Base-by-base conservation (phyloP, 2,113 vertebrate species). In the Heteronetta atricapilla region DNA sequence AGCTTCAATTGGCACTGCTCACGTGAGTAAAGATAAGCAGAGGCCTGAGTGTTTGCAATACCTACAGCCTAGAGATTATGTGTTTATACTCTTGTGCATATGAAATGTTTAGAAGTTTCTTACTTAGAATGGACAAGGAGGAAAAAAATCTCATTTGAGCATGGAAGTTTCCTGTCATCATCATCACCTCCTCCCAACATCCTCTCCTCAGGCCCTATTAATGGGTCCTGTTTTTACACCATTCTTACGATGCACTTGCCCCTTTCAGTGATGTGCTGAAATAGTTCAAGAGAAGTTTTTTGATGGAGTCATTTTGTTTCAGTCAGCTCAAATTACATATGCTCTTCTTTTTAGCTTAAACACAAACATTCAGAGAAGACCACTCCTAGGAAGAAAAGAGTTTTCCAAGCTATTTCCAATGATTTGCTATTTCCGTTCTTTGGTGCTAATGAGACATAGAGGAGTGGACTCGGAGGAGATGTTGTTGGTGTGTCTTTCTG, bases 81-180 rank as follows among this genome's bases (percentile, higher is more conserved):
- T 74, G 64, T 85, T 90, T 87, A 85, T 89, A 59, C 56, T 69
- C 67, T 72, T 33, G 25, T 55, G 44, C 28, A 77, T 38, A 55
- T 33, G 62, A 87, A 80, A 92, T 28, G 20, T 79, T 93, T 81
- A 73, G 69, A 79, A 85, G 28, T 55, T 88, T 88, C 82, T 77
- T n/a, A 1, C 1, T 88, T 80, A 7, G 0, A 5, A 0, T 12
- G 21, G 42, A 50, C 34, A 58, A 85, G 26, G 46, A 50, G 16
- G 22, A 11, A 25, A 59, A n/a, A 20, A 10, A 40, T 55, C 19
- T 53, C 58, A 25, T 94, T 86, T 82, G 69, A 82, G 72, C 42
- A 10, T n/a, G 48, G 67, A 89, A 55, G 18, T 79, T 38, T 84
- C 14, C 66, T 8, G 13, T 52, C 81, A 53, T 58, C 3, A 0